Evolutionary conservation across 2,888 invertebrate genomes (phyloP), one percentile per base, ranked within the genome.

Genomic region (Catocala sponsa): DNA sequence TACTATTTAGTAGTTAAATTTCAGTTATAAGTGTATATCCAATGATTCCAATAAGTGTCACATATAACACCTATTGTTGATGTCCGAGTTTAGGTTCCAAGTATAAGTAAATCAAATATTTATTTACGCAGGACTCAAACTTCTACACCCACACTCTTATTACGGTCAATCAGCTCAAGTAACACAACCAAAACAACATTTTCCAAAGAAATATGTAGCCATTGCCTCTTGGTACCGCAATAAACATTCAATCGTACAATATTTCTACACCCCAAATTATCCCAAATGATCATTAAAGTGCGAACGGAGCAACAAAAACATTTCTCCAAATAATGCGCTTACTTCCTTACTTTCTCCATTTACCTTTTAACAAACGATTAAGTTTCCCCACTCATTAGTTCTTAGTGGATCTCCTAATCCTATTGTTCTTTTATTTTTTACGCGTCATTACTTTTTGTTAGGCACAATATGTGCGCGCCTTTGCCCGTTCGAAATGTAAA

Each of bases 331-430:
- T 52, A 66, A 74, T 35, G 58, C 53, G 55, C 57, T 35, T n/a
- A 13, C 43, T 53, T 49, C 55, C 54, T 47, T 46, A 53, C 9
- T 44, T 42, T 43, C 13, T 15, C 43, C 57, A 68, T 63, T 65
- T 64, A 60, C 64, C 68, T 72, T 50, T 48, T 52, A 49, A 65
- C 68, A 65, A 72, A 62, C 72, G 55, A 70, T 70, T 68, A 74
- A 63, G 59, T 59, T 50, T 49, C 41, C 41, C 54, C 44, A 47
- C 49, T 70, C 63, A 66, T 71, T 64, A 52, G 51, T 11, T 61
- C 35, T 49, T 48, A 57, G 11, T 50, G 47, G 2, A 15, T 33
- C 43, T 2, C 44, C 57, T 65, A 65, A 74, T 59, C 52, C 58
- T 57, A 60, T 65, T 59, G 65, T 64, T 25, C 4, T 38, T 59